These are phyloP conservation scores for Chunga burmeisteri DNA, from an alignment of 2,113 vertebrate species.

Conservation along the genomic window DNA sequence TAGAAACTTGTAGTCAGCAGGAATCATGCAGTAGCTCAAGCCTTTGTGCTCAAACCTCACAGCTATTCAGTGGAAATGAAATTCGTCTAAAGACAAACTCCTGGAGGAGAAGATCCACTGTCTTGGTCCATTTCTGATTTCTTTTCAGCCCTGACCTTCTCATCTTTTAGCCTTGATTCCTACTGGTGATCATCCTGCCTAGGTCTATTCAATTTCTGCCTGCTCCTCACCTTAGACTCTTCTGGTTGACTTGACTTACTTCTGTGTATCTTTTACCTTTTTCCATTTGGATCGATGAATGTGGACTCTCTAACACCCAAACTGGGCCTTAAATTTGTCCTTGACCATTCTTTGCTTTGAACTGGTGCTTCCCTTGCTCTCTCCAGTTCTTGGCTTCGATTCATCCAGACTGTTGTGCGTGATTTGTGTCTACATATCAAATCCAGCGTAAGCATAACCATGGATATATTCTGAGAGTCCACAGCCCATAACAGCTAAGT, in stretches of 20 bases:
- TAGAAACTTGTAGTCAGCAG: not conserved
- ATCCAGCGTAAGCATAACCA: not conserved
- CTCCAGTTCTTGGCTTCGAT: not conserved
- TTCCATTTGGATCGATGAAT: not conserved
- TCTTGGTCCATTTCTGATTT: not conserved
- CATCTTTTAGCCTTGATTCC: not conserved
- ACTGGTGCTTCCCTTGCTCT: not conserved
- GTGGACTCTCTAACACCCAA: not conserved
- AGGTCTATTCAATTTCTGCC: not conserved
- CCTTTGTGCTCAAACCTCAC: not conserved
- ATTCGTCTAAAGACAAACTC: not conserved
- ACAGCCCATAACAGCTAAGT: rapidly evolving
- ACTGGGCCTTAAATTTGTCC: not conserved
- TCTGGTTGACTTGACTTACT: not conserved
- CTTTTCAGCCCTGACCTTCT: not conserved
- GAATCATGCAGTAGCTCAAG: not conserved
- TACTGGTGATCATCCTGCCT: not conserved
- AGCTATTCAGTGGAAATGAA: not conserved
- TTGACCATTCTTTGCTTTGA: not conserved
- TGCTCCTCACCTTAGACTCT: not conserved
- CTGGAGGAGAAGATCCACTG: not conserved
- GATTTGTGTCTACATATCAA: not conserved
- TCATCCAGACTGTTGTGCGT: not conserved
- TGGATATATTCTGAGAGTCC: not conserved
- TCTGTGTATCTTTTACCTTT: not conserved